A percentile compares a stretch with the other conserved stretches of the same genome.
Evolutionary conservation across 2,113 vertebrate species (phyloP).

Genomic region (Hypanus sabinus): DNA sequence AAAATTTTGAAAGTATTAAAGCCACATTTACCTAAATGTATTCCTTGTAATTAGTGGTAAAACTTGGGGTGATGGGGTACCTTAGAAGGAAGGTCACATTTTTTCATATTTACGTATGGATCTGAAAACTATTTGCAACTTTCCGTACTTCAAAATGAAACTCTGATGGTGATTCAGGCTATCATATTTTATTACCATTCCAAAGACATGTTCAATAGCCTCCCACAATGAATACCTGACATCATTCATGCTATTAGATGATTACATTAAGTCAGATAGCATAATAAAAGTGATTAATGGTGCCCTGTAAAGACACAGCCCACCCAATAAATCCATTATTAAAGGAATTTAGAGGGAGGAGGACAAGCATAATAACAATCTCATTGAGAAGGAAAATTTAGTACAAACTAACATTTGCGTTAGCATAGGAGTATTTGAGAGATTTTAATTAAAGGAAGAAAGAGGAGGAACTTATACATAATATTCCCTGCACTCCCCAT

Average conservation of each 20-base stretch:
- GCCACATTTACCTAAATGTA: no score
- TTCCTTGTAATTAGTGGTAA: no score
- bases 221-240: not conserved
- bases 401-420: not conserved
- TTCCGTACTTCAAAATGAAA: not conserved
- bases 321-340: not conserved
- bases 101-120: not conserved
- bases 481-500: not conserved
- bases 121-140: not conserved
- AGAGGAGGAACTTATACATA: not conserved
- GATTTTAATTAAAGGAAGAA: not conserved
- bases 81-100: not conserved
- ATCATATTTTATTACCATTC: not conserved
- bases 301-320: not conserved
- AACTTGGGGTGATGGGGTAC: no score
- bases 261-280: not conserved
- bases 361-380: no score
- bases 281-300: not conserved
- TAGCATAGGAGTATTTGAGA: not conserved
- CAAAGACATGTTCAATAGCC: not conserved
- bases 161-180: not conserved
- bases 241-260: not conserved
- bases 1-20: no score
- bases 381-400: not conserved
- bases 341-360: not conserved